Percentiles rank a stretch among this genome's conserved stretches.
Conservation (phyloP, 2,797 vertebrate genomes). For the Anabas testudineus region DNA sequence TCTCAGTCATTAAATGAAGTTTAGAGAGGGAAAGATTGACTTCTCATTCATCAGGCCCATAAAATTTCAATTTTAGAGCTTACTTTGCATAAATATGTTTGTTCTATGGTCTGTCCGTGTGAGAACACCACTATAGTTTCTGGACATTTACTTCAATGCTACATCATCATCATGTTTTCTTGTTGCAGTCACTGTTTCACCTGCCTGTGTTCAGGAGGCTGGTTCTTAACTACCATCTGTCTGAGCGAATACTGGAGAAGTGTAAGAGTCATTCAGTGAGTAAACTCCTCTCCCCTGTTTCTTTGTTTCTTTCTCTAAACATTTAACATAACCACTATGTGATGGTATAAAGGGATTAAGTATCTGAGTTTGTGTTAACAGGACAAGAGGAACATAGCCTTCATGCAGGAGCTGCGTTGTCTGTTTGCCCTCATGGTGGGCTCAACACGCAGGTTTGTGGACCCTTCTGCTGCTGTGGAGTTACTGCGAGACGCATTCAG, state of each 20-base stretch:
- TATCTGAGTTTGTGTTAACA: conserved; percentile 66
- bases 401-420: conserved; percentile 97
- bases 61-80: neutral
- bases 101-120: neutral
- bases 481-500: conserved; percentile 92
- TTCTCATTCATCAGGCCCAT: too few species aligned
- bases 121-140: neutral
- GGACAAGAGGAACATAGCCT: conserved; percentile 95
- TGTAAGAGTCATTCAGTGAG: conserved; percentile 90
- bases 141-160: neutral
- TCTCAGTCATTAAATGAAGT: too few species aligned
- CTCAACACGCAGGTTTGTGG: conserved; percentile 92
- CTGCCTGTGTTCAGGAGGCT: conserved; percentile 93
- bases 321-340: neutral
- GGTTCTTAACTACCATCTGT: conserved; percentile 92
- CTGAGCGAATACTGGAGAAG: conserved; percentile 88
- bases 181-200: conserved; percentile 94
- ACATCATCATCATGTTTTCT: conserved; percentile 24
- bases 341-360: neutral
- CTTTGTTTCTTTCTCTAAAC: neutral
- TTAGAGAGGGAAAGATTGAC: too few species aligned
- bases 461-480: conserved; percentile 93
- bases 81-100: conserved; percentile 10
- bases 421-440: conserved; percentile 96
- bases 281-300: conserved; percentile 38